Evolutionary conservation across 2,797 vertebrate species (phyloP).

Genomic region (Silurus lanzhouensis): DNA sequence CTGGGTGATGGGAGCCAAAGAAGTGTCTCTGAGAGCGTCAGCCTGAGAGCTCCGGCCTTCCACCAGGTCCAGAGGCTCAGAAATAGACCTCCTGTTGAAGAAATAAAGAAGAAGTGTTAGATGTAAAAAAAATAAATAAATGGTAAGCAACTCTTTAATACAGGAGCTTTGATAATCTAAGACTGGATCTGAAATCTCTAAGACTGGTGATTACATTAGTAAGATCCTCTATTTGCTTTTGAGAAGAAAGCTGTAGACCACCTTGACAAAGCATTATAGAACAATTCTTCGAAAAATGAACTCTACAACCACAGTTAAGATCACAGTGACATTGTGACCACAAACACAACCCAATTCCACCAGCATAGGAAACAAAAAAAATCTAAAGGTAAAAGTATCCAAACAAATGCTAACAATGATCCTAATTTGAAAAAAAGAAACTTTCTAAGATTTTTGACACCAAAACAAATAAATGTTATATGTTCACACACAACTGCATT

Average conservation of each 20-base stretch:
- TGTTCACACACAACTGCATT: neutral
- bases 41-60: neutral
- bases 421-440: neutral
- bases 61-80: slow-evolving; percentile 53
- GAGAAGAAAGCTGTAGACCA: neutral
- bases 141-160: neutral
- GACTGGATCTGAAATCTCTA: neutral
- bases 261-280: neutral
- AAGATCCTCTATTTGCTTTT: neutral
- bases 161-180: neutral
- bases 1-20: slow-evolving; percentile 48
- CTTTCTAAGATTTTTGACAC: too few species aligned
- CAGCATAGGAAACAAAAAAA: neutral
- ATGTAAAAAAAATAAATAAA: neutral
- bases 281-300: neutral
- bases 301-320: neutral
- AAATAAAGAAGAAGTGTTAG: neutral
- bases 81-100: slow-evolving; percentile 55
- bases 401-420: neutral
- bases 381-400: neutral
- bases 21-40: slow-evolving; percentile 52
- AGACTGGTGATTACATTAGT: neutral
- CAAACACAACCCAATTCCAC: neutral
- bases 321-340: neutral
- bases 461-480: neutral